Conservation (phyloP, 2,888 invertebrate species). For the Macrophya alboannulata region DNA sequence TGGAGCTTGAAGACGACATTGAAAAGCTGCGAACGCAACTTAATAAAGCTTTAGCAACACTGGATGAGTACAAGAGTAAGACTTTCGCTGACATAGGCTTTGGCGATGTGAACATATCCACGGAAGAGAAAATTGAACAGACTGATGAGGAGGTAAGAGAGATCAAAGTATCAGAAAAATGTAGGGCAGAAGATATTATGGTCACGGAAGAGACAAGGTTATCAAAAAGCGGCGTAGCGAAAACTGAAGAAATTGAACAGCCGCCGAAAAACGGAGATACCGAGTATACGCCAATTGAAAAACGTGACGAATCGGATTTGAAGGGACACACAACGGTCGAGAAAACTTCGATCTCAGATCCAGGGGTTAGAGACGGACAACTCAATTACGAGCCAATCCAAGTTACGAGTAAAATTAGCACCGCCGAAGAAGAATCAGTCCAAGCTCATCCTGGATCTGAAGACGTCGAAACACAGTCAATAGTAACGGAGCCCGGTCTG, state of each 20-base stretch:
- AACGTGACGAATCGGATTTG: neutral
- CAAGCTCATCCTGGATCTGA: conserved; percentile 14
- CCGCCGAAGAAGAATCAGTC: conserved; percentile 31
- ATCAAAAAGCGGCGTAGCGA: neutral
- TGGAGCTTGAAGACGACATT: conserved; percentile 80
- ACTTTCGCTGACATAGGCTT: conserved; percentile 57
- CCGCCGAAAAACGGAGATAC: neutral
- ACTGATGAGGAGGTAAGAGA: conserved; percentile 36
- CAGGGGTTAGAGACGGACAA: neutral
- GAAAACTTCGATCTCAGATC: neutral
- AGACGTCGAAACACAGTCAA: conserved; percentile 44
- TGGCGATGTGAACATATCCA: conserved; percentile 53
- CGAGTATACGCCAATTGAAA: conserved; percentile 9
- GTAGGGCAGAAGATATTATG: neutral
- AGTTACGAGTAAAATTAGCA: neutral
- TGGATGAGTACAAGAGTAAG: conserved; percentile 16
- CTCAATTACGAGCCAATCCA: neutral
- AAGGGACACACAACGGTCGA: neutral
- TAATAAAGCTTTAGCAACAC: conserved; percentile 61
- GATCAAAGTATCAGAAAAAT: neutral
- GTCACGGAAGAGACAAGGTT: conserved; percentile 37
- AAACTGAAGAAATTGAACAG: neutral
- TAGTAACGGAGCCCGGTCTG: neutral
- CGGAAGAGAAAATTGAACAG: conserved; percentile 43
- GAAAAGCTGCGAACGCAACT: conserved; percentile 84